These are phyloP conservation scores for Philereme vetulata DNA, from an alignment of 2,888 invertebrate species.

Conservation along the genomic window DNA sequence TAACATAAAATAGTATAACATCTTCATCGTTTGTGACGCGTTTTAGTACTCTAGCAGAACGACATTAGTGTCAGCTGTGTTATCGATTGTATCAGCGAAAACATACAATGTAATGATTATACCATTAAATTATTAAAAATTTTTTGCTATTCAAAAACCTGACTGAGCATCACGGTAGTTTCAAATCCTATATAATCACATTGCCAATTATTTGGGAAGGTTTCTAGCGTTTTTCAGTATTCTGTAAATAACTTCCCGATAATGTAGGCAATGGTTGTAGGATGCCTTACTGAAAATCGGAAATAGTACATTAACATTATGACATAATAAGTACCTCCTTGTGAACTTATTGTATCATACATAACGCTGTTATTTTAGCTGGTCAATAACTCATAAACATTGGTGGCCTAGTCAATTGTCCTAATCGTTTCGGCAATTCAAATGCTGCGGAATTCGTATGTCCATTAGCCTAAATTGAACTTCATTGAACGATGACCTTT, in stretches of 20 bases:
- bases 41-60: no score
- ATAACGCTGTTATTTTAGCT: not conserved
- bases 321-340: not conserved
- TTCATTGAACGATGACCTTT: constrained; percentile 59
- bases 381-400: constrained; percentile 2
- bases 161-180: no score
- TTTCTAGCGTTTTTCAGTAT: constrained; percentile 11
- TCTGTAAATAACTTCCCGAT: not conserved
- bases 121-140: no score
- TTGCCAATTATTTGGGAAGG: constrained; percentile 7
- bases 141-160: no score
- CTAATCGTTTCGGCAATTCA: constrained; percentile 34
- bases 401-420: constrained; percentile 14
- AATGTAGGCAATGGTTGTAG: not conserved
- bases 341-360: no score
- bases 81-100: no score
- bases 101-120: no score
- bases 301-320: constrained; percentile 4
- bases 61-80: no score
- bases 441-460: constrained; percentile 54
- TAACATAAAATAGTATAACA: no score
- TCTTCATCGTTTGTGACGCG: no score
- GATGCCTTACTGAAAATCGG: not conserved
- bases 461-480: constrained; percentile 71
- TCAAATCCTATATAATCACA: not conserved